Percentiles rank a stretch among this genome's conserved stretches.
phyloP scores from a whole-genome alignment of 2,888 invertebrate species.

The Rhagonycha lutea region DNA sequence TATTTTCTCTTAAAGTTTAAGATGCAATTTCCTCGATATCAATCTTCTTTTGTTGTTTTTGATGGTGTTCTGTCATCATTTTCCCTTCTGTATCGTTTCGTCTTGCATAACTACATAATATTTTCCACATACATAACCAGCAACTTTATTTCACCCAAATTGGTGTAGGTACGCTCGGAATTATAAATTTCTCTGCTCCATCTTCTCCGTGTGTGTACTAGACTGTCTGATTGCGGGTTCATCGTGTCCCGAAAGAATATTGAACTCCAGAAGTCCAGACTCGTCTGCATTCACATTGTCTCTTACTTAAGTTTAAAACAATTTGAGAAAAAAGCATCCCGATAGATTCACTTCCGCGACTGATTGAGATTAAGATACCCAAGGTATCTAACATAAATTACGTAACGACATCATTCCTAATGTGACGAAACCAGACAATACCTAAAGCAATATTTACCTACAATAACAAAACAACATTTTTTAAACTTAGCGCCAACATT shows the following conservation, averaged over 20 bases:
- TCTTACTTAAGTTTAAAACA: background rate
- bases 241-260: background rate
- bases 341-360: background rate
- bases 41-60: slow-evolving; percentile 32
- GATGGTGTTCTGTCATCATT: slow-evolving; percentile 29
- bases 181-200: background rate
- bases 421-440: background rate
- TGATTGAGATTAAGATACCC: background rate
- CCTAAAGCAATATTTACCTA: background rate
- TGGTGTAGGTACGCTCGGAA: background rate
- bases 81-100: slow-evolving; percentile 12
- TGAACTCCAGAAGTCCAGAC: background rate
- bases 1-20: slow-evolving; percentile 31
- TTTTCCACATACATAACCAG: background rate
- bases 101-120: background rate
- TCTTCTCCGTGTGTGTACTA: background rate
- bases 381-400: background rate
- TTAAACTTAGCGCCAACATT: background rate
- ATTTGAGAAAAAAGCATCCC: background rate
- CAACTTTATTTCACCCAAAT: background rate
- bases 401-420: background rate
- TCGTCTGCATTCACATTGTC: background rate
- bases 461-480: background rate
- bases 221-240: background rate
- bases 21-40: slow-evolving; percentile 32